Base-by-base conservation (phyloP, 2,797 vertebrate genomes). In the Hemibagrus guttatus region DNA sequence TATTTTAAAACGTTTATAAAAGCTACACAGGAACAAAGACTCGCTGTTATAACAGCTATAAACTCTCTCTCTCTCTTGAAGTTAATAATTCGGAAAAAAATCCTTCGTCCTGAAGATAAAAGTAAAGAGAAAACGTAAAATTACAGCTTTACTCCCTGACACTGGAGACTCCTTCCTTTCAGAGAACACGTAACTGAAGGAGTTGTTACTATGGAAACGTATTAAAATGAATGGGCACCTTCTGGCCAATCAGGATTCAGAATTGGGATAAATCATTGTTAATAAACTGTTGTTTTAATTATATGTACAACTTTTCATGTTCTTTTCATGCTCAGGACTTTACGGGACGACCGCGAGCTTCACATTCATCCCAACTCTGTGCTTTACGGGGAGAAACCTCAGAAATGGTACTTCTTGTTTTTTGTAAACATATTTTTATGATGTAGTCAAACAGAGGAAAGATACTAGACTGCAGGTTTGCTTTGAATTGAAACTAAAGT, bases 301-400 rank as follows among this genome's bases (percentile, higher is more conserved):
- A 7, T 28, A 16, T 84, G 17, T 76, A 23, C 4, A 42, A 13
- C 2, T 64, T 54, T 19, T 39, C 16, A n/a, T 28, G 16, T 52
- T 21, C n/a, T 54, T 21, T 82, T 1, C 35, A 21, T 17, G 17
- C 35, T 28, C 90, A 99, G 98, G 96, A 99, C 98, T 49, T 96
- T 99, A 91, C 96, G 97, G 82, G 98, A 99, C 2, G 98, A 99
- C 81, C 96, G 98, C 0, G 98, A 99, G 83, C 96, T 99, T 49
- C 96, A 98, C 80, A 99, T 99, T 91, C 98, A 99, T 89, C 98
- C 98, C 1, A 97, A 96, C n/a, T 99, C 98, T 0, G 98, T 99
- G 87, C 92, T 99, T 64, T 99, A 96, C 21, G 97, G 96, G 16
- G 98, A 99, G 94, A 99, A 98, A 90, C 97, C 98, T 17, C 97